Evolutionary conservation across 2,113 vertebrate genomes (phyloP).

Genomic region (Ploceus nigricollis): DNA sequence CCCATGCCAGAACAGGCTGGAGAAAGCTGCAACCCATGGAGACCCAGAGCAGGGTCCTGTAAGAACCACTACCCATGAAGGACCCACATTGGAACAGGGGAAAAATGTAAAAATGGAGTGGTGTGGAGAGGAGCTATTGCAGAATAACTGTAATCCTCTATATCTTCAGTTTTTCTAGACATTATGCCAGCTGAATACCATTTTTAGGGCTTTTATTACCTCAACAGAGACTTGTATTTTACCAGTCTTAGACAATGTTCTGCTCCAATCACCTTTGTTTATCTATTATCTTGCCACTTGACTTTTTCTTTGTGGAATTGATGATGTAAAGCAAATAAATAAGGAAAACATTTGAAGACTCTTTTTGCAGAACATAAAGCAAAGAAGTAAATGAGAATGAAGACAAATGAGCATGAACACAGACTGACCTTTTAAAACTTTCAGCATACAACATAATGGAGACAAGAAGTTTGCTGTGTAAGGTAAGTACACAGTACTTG

Average conservation of each 20-base stretch:
- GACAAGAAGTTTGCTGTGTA: background rate
- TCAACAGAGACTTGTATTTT: background rate
- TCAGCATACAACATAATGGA: background rate
- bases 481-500: background rate
- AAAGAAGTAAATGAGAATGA: background rate
- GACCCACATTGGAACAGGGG: background rate
- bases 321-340: background rate
- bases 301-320: background rate
- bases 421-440: background rate
- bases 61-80: background rate
- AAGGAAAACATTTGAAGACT: background rate
- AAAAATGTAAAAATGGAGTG: background rate
- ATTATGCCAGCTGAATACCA: background rate
- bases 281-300: background rate
- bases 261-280: background rate
- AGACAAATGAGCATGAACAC: background rate
- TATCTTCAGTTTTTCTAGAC: background rate
- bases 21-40: background rate
- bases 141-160: background rate
- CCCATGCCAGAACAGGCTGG: fast-evolving
- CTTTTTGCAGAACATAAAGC: background rate
- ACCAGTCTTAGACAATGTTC: background rate
- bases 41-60: background rate
- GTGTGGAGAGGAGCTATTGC: background rate
- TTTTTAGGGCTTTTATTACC: background rate